A percentile compares a stretch with the other conserved stretches of the same genome.
Evolutionary conservation across 1,140 invertebrate genomes (phyloP).

Genomic region (Wiebesia pumilae): DNA sequence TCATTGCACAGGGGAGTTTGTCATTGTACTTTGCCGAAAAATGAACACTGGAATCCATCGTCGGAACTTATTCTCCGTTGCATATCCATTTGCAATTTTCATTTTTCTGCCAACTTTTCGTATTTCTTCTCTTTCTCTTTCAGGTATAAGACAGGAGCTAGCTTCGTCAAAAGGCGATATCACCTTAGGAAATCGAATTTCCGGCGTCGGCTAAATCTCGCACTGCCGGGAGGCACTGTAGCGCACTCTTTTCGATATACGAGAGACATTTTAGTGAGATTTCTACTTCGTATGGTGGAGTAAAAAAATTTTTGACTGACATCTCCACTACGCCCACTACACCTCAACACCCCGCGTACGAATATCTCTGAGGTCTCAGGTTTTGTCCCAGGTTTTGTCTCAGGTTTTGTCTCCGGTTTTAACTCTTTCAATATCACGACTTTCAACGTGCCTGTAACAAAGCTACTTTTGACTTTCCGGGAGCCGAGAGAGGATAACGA

Average conservation of each 20-base stretch:
- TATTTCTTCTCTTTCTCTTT: no score
- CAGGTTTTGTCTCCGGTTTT: no score
- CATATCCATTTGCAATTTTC: background rate
- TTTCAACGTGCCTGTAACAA: background rate
- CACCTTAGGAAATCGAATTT: conserved; percentile 42
- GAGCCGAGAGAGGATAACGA: no score
- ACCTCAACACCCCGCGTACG: no score
- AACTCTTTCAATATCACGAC: no score
- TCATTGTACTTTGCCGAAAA: background rate
- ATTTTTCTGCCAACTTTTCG: background rate
- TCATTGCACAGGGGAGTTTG: background rate
- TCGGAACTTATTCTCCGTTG: background rate
- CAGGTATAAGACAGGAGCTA: background rate
- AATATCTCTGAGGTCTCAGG: no score
- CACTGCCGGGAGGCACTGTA: background rate
- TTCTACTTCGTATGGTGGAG: background rate
- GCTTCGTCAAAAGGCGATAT: background rate
- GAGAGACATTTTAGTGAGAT: background rate
- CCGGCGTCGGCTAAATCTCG: background rate
- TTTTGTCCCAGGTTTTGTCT: no score
- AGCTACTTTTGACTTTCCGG: background rate
- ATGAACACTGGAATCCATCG: background rate
- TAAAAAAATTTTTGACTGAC: background rate
- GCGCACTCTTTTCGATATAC: no score
- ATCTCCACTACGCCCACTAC: background rate